These are phyloP conservation scores for Cordilura impudica DNA, from an alignment of 2,888 invertebrate genomes.

Conservation along the genomic window DNA sequence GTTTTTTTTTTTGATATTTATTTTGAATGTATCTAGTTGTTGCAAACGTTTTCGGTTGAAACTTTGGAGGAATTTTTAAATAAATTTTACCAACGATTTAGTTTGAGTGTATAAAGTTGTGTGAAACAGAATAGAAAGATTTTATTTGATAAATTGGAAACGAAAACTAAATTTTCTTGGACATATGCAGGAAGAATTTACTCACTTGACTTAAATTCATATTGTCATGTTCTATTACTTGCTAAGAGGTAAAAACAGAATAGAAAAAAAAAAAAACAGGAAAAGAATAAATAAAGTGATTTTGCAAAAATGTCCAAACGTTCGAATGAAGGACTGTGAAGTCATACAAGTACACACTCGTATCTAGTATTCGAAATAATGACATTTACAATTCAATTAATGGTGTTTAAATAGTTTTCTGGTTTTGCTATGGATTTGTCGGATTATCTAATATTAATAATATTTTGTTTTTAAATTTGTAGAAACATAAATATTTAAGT, in stretches of 20 bases:
- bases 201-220: slow-evolving; percentile 31
- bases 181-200: slow-evolving; percentile 26
- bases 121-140: not conserved
- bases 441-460: slow-evolving; percentile 6
- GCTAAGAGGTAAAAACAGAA: not conserved
- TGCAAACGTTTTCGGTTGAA: no score
- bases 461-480: no score
- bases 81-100: no score
- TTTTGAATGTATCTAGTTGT: slow-evolving; percentile 11
- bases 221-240: slow-evolving; percentile 16
- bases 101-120: not conserved
- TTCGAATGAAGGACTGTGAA: not conserved
- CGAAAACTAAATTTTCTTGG: slow-evolving; percentile 12
- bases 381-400: slow-evolving; percentile 53
- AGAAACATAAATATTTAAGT: no score
- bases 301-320: not conserved
- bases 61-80: no score
- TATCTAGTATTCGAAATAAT: slow-evolving; percentile 22
- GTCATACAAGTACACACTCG: not conserved
- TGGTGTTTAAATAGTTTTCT: slow-evolving; percentile 46
- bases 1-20: not conserved
- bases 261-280: not conserved
- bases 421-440: not conserved
- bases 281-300: not conserved
- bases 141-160: not conserved